Conservation (phyloP, 2,888 invertebrate species). For the Thecocarcelia acutangulata region DNA sequence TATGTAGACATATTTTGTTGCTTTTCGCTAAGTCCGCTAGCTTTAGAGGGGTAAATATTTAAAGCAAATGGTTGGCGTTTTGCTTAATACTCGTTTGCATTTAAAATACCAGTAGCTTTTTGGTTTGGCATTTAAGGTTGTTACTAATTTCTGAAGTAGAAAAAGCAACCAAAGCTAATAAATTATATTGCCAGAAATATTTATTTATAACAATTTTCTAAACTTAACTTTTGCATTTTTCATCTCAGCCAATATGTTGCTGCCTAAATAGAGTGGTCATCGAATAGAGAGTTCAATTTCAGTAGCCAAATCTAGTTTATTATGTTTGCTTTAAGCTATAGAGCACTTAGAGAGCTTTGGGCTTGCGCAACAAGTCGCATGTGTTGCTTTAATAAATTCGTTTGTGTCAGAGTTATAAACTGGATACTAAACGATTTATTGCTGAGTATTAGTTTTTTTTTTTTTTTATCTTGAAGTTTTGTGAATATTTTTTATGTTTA, state of each 20-base stretch:
- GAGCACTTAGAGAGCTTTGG: constrained; percentile 53
- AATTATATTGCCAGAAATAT: constrained; percentile 50
- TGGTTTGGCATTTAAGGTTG: constrained; percentile 78
- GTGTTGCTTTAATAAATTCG: neutral
- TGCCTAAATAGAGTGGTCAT: constrained; percentile 52
- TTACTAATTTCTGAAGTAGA: constrained; percentile 78
- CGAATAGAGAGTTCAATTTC: constrained; percentile 31
- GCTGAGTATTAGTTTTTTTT: neutral
- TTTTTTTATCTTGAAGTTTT: neutral
- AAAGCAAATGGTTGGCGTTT: constrained; percentile 28
- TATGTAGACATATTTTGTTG: constrained; percentile 17
- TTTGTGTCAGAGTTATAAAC: constrained; percentile 6
- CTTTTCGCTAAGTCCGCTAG: constrained; percentile 20
- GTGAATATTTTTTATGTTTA: too few species aligned
- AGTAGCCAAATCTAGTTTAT: constrained; percentile 55
- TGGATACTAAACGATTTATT: constrained; percentile 3
- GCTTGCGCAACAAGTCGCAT: neutral
- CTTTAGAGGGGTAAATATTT: neutral
- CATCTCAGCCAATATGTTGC: neutral
- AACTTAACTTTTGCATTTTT: constrained; percentile 3
- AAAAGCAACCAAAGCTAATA: constrained; percentile 70
- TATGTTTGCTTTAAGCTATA: constrained; percentile 56
- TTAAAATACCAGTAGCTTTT: constrained; percentile 78
- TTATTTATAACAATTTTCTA: constrained; percentile 25
- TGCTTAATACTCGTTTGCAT: constrained; percentile 10